Evolutionary conservation across 2,888 invertebrate genomes (phyloP).

Genomic region (Criorhina ranunculi): DNA sequence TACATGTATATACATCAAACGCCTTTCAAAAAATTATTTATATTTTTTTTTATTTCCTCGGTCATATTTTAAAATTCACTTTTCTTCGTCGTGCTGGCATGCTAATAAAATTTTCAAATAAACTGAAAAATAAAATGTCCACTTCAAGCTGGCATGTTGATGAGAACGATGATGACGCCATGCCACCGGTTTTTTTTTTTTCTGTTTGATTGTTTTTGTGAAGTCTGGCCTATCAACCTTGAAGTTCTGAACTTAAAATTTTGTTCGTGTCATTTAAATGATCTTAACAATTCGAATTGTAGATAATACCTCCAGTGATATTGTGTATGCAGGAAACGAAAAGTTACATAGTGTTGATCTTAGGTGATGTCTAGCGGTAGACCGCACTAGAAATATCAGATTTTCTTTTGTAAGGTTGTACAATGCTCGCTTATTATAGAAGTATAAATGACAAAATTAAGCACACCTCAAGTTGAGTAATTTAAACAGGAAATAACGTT

Average conservation of each 20-base stretch:
- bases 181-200: constrained; percentile 46
- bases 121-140: constrained; percentile 35
- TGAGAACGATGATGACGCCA: constrained; percentile 62
- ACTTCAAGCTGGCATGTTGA: constrained; percentile 22
- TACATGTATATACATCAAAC: too few species aligned
- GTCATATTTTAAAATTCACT: constrained; percentile 4
- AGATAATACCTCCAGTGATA: constrained; percentile 18
- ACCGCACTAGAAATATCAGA: constrained; percentile 37
- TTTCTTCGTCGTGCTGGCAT: constrained; percentile 13
- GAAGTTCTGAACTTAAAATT: constrained; percentile 52
- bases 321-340: constrained; percentile 44
- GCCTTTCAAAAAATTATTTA: background rate
- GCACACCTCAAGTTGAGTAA: background rate
- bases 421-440: background rate
- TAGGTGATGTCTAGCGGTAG: constrained; percentile 40
- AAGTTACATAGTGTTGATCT: constrained; percentile 31
- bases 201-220: constrained; percentile 33
- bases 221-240: constrained; percentile 62
- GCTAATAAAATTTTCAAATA: constrained; percentile 55
- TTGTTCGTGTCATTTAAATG: constrained; percentile 58
- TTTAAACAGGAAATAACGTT: constrained; percentile 34
- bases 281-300: constrained; percentile 50
- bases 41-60: background rate
- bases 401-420: background rate
- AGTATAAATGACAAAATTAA: constrained; percentile 12